Evolutionary conservation across 2,797 vertebrate species (phyloP), one percentile per base, ranked within the genome.

Genomic region (Muraenolepis orangiensis): DNA sequence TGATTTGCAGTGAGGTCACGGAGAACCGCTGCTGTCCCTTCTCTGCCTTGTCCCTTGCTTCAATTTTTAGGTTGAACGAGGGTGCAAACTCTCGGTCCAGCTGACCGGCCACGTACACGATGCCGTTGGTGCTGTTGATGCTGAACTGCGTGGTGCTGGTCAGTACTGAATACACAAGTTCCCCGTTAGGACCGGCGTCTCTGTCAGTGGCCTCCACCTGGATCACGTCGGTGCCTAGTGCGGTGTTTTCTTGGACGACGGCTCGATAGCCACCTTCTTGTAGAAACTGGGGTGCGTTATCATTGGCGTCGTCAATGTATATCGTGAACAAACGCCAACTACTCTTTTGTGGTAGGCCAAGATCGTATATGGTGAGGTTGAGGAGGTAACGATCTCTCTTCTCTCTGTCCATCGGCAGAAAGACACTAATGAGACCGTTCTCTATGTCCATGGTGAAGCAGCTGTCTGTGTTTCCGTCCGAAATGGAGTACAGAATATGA

Each of bases 131-230:
- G 82, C 93, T 93, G 81, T 98, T 98, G 84, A 99, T 95, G 28
- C 93, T 94, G 90, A 99, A 99, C 4, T 95, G 95, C 6, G 93
- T 93, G 2, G 93, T 95, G 78, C 96, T 95, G 18, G 97, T 98
- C 86, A 99, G 88, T 66, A 99, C 82, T 1, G 96, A 95, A 82
- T 99, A 99, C 16, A 84, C 87, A 57, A 98, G 92, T 80, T 96
- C 94, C 0, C 96, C 96, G 10, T 97, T 98, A 46, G 92, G 74
- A 69, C 96, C 97, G 30, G 96, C 81, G 86, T 99, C 98, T 92
- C 94, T 96, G 90, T 99, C 98, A 71, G 93, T 95, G 34, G 97
- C 97, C 87, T 97, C 96, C 51, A 99, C 94, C 82, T 99, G 97
- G 74, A 99, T 96, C 74, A 99, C 93, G 74, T 97, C 95, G 0